phyloP scores from a whole-genome alignment of 2,888 invertebrate species.

The Apodemia hepburni region DNA sequence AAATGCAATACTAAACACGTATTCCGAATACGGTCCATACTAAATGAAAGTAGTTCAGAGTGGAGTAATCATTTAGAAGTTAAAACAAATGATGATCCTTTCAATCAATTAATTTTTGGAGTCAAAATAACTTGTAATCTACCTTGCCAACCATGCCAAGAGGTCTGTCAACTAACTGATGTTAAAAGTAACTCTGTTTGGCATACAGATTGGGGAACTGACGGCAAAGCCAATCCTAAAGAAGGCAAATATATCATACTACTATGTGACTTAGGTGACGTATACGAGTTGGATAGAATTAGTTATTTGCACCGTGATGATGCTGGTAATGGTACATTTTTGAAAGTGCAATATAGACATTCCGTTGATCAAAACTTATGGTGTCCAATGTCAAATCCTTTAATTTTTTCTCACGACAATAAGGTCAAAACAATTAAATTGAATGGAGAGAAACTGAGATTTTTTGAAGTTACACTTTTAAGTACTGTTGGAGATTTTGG shows the following conservation, averaged over 20 bases:
- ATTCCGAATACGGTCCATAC: slow-evolving; percentile 55
- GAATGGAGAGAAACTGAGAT: slow-evolving; percentile 42
- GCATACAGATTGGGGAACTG: slow-evolving; percentile 38
- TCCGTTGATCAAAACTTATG: slow-evolving; percentile 47
- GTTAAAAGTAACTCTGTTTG: slow-evolving; percentile 33
- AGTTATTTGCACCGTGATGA: slow-evolving; percentile 56
- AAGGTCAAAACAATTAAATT: slow-evolving; percentile 45
- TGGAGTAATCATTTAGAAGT: slow-evolving; percentile 53
- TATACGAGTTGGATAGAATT: slow-evolving; percentile 44
- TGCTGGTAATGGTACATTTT: slow-evolving; percentile 57
- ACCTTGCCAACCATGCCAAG: slow-evolving; percentile 38
- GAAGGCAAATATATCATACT: slow-evolving; percentile 31
- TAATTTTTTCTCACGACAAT: slow-evolving; percentile 43
- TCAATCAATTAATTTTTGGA: slow-evolving; percentile 36
- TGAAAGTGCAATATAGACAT: slow-evolving; percentile 46
- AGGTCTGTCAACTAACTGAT: slow-evolving; percentile 36
- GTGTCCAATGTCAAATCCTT: slow-evolving; percentile 42
- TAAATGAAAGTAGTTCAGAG: slow-evolving; percentile 45
- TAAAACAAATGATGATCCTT: slow-evolving; percentile 45
- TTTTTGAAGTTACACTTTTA: slow-evolving; percentile 47
- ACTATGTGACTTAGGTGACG: slow-evolving; percentile 37
- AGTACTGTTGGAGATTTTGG: slow-evolving; percentile 54
- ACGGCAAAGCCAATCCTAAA: slow-evolving; percentile 29
- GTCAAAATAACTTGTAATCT: slow-evolving; percentile 39
- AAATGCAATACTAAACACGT: slow-evolving; percentile 43